Evolutionary conservation across 2,888 invertebrate species (phyloP), one percentile per base, ranked within the genome.

Genomic region (Platycheirus albimanus): DNA sequence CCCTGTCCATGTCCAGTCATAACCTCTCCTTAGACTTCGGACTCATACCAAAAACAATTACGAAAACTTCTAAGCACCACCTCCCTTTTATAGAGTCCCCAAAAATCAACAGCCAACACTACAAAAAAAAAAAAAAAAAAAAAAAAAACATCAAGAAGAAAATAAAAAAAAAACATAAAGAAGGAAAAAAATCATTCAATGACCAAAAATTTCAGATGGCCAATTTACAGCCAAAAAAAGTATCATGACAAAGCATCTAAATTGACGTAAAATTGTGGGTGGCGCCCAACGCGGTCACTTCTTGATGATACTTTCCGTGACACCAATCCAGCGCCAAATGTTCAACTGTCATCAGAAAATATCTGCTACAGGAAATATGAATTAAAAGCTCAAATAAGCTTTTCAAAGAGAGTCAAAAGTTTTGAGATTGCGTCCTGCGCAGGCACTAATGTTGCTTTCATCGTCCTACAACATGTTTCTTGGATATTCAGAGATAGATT

Each of bases 181-280:
- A 61, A 56, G 4, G 17, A 33, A 49, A 54, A 63, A 28, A 51
- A 66, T 2, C 33, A 38, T 49, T 41, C 64, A 61, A 66, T 41
- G 47, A 43, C 13, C 13, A 49, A 43, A 72, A 83, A 74, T 78
- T 72, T 83, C 83, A 74, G 72, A 58, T 74, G 83, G 83, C 83
- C 72, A 83, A 83, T 83, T 83, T 67, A 78, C 67, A 74, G 78
- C 47, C 69, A 58, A 61, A 61, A 61, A 61, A 36, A 41, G 58
- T 78, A 78, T 64, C 75, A 76, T 76, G 64, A 80, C 75, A 80
- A 75, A 80, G 30, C 51, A 72, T 74, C 71, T 30, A 77, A 77
- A 67, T 67, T 72, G 72, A 69, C 67, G 67, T 69, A 19, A 19
- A 28, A 15, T 58, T 10, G 56, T 47, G 38, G 56, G 45, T 54